These are phyloP conservation scores for Drosophila antonietae DNA, from an alignment of 2,888 invertebrate genomes.

Conservation along the genomic window DNA sequence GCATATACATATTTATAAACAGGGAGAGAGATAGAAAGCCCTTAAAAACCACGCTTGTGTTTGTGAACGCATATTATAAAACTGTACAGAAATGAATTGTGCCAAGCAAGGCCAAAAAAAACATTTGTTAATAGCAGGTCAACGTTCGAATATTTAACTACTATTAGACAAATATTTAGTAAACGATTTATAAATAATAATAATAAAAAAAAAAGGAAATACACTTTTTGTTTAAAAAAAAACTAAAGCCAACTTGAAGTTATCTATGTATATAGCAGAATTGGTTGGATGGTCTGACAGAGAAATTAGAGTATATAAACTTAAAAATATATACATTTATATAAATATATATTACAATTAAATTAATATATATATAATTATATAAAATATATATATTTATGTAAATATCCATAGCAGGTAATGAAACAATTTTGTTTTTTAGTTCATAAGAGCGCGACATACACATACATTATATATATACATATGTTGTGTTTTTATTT, in stretches of 20 bases:
- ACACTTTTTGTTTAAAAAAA: neutral
- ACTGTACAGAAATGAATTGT: conserved; percentile 64
- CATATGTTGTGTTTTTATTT: neutral
- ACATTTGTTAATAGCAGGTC: conserved; percentile 45
- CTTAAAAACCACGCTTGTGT: conserved; percentile 20
- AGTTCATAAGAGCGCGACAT: conserved; percentile 9
- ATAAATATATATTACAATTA: no score
- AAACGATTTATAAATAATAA: conserved; percentile 23
- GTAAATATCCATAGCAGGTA: no score
- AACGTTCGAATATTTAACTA: conserved; percentile 51
- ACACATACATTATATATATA: neutral
- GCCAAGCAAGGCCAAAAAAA: conserved; percentile 56
- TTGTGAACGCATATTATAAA: conserved; percentile 15
- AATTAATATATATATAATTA: no score
- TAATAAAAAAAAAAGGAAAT: neutral
- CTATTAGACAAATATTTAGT: conserved; percentile 19
- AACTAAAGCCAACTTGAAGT: neutral
- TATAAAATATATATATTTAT: no score
- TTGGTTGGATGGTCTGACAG: no score
- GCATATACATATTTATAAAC: neutral
- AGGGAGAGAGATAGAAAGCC: neutral
- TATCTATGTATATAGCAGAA: neutral
- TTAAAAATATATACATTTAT: no score
- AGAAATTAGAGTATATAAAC: no score
- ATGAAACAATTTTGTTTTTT: neutral